Base-by-base conservation (phyloP, 2,888 invertebrate genomes). In the Pristionchus arcanus region DNA sequence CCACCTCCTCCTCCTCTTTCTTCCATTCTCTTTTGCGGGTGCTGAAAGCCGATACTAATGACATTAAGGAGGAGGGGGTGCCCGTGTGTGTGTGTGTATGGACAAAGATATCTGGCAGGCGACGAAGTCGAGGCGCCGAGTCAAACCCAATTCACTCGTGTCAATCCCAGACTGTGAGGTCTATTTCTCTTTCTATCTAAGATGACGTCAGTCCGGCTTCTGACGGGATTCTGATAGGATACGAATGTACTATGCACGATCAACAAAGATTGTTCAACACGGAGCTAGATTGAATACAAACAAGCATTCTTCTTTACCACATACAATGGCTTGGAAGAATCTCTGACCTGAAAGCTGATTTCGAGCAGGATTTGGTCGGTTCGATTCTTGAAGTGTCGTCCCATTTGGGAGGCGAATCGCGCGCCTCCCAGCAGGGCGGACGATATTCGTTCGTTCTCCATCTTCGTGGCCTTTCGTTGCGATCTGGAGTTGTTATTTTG, bases 391-490 rank as follows among this genome's bases (percentile, higher is more conserved):
- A 94, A 94, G 89, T 94, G 93, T 89, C 92, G 92, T 15, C 94
- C 94, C 93, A 94, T 93, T 87, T 94, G 94, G 13, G 92, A 90
- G 34, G 94, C 94, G 63, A 94, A 91, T n/a, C 92, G 91, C 7
- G 95, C 95, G 15, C 95, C 94, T 42, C 94, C 93, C n/a, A 95
- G 91, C 37, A 95, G 91, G 16, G 95, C 95, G n/a, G 91, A 93
- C 42, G 92, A 92, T 74, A 86, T 93, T 87, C 37, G 68, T 49
- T 90, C 90, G 34, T 91, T 74, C 31, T 91, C 86, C 71, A 59
- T 89, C 42, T 84, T 83, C 71, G 77, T 74, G 28, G 90, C 74
- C 34, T 87, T 84, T 55, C 87, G 88, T 89, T 77, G 83, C 42
- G 89, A 83, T 63, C 87, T 88, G 74, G 34, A 88, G 2, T 2